Base-by-base conservation (phyloP, 2,113 vertebrate genomes). In the Microtus pennsylvanicus region DNA sequence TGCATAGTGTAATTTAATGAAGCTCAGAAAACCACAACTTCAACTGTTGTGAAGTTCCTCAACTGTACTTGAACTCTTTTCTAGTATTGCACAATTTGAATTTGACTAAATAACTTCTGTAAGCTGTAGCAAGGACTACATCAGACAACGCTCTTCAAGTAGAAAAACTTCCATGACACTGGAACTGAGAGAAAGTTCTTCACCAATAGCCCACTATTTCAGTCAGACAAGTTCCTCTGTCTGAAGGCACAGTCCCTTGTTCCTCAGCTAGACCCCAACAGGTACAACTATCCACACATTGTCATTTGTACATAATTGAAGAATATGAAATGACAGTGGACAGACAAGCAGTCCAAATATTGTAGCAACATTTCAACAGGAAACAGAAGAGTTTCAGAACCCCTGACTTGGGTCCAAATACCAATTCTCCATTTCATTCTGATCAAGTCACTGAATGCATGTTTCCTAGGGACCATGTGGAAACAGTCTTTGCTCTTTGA, bases 51-150 rank as follows among this genome's bases (percentile, higher is more conserved):
- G 86, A 63, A 74, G 90, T 28, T 35, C 42, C 42, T 80, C 87
- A 93, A n/a, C 38, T 16, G 45, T 33, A 38, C 16, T 63, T 45
- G 19, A 77, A 19, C 33, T 55, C 69, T 89, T 91, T 35, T 89
- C 61, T 74, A 52, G 45, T 55, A 87, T 74, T 78, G 47, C n/a
- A 91, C 35, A 95, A 33, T 19, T 95, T 35, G 47, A 63, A 94
- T 55, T 91, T 21, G 91, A 86, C 30, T 52, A 21, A 76, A 22
- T 67, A 72, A 91, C 11, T 92, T 87, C 26, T 52, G 81, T 38
- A 77, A 28, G 7, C 58, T 63, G 47, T 0, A 58, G 26, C 63
- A 70, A 95, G 87, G 5, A 14, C 50, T 26, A 65, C 89, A 89
- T 1, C 55, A 72, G 19, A 38, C 7, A 50, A 55, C 6, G 35